Evolutionary conservation across 64 coral and sea anemone species (phyloP), one percentile per base, ranked within the genome.

Genomic region (Platygyra sinensis): DNA sequence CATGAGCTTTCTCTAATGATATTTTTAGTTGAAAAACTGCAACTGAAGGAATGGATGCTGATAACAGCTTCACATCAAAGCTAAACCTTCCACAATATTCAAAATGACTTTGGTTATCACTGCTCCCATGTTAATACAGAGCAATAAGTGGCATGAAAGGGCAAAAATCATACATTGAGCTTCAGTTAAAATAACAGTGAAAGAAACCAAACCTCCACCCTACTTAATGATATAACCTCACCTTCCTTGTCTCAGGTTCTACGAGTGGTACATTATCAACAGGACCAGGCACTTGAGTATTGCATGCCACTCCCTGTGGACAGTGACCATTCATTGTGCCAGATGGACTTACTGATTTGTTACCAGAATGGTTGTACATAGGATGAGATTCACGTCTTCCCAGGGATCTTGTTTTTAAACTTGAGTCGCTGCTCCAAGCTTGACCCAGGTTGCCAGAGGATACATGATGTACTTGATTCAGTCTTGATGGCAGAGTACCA

Each of bases 211-310:
- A 57, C 54, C 13, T 57, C 54, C 54, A 57, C 54, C 12, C 1
- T 13, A 57, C 54, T 57, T 14, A 2, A 57, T 16, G 54, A 57
- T 57, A 11, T 16, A 10, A 71, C 5, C 64, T 30, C 60, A 98
- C 96, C 96, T 98, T 98, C 74, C 96, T 89, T 33, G 87, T 79
- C 25, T 98, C 96, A 88, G 80, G 67, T 67, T 98, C 96, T 22
- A 98, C 86, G 20, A 98, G 86, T 27, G 87, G 90, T 2, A 91
- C 76, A 74, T 98, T 98, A 89, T 98, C 94, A 78, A 98, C 87
- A 10, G 90, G 91, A 8, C 96, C 96, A 67, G 96, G 96, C 20
- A 78, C 94, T 13, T 80, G 75, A 20, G 72, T 83, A 9, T 28
- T 29, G 24, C 51, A 87, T 46, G 67, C 32, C 52, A 55, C 74